Evolutionary conservation across 2,797 vertebrate species (phyloP).

Genomic region (Lepidocolaptes lacrymiger): DNA sequence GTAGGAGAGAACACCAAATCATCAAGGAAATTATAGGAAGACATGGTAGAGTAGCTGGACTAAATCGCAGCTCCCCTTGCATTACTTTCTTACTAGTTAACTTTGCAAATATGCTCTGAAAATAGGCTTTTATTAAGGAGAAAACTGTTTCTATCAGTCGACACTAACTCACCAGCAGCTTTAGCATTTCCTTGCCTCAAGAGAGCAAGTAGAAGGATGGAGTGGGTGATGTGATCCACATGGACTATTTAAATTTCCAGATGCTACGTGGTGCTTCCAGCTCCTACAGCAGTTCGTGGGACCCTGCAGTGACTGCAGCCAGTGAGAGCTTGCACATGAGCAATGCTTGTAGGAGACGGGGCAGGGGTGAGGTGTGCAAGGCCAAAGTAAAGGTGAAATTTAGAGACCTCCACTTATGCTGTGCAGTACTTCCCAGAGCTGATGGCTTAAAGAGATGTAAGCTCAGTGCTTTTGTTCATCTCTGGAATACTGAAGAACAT

Average conservation of each 20-base stretch:
- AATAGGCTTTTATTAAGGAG: not conserved
- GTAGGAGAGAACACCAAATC: not conserved
- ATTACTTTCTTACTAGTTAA: not conserved
- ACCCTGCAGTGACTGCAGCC: not conserved
- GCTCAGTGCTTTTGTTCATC: not conserved
- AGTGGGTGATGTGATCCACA: not conserved
- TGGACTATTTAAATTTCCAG: not conserved
- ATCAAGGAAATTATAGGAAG: not conserved
- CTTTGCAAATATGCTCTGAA: not conserved
- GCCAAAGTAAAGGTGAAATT: not conserved
- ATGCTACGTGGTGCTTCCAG: not conserved
- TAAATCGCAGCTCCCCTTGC: not conserved
- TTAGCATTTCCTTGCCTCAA: not conserved
- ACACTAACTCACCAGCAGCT: not conserved
- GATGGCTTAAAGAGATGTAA: not conserved
- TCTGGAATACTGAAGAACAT: not conserved
- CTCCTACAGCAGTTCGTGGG: not conserved
- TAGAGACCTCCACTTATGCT: not conserved
- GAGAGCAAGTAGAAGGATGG: not conserved
- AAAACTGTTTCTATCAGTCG: not conserved
- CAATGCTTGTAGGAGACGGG: not conserved
- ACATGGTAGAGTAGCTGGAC: not conserved
- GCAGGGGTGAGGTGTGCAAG: not conserved
- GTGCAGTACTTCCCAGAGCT: not conserved
- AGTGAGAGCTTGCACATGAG: rapidly evolving